Conservation (phyloP, 92 coral and sea anemone genomes). For the Anthopleura xanthogrammica region DNA sequence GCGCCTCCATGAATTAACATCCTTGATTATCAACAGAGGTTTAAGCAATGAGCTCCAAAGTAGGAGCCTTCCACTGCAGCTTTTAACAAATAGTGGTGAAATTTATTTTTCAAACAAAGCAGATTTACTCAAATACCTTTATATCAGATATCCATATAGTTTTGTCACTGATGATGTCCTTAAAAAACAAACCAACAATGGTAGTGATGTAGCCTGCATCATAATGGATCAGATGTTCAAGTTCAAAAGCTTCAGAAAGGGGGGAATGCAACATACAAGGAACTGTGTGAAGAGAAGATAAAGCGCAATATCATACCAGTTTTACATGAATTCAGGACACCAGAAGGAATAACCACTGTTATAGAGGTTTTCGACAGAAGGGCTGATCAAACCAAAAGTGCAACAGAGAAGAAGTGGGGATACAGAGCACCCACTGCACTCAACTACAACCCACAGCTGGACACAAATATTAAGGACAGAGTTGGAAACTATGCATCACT, state of each 20-base stretch:
- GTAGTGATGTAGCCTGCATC: slow-evolving; percentile 12
- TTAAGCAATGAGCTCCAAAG: background rate
- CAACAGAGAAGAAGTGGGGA: slow-evolving; percentile 19
- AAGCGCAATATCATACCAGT: slow-evolving; percentile 6
- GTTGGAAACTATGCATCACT: slow-evolving; percentile 24
- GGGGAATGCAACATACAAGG: slow-evolving; percentile 15
- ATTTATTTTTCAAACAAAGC: slow-evolving; percentile 23
- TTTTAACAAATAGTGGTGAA: slow-evolving; percentile 12
- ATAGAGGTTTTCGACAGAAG: slow-evolving; percentile 28
- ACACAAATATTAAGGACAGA: slow-evolving; percentile 23
- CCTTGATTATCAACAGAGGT: slow-evolving; percentile 13
- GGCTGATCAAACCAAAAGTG: slow-evolving; percentile 27
- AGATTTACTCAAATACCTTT: slow-evolving; percentile 24
- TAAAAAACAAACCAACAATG: slow-evolving; percentile 15
- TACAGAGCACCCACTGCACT: slow-evolving; percentile 25
- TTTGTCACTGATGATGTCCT: slow-evolving; percentile 10
- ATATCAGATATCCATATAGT: background rate
- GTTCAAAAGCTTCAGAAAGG: slow-evolving; percentile 19
- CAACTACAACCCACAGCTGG: slow-evolving; percentile 9
- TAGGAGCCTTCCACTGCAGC: slow-evolving; percentile 23
- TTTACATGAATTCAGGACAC: background rate
- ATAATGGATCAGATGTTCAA: slow-evolving; percentile 25
- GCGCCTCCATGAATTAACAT: slow-evolving; percentile 33
- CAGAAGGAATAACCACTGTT: background rate
- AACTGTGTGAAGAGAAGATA: slow-evolving; percentile 18